A percentile compares a stretch with the other conserved stretches of the same genome.
Conservation (phyloP, 2,797 vertebrate species). For the Sternarchorhynchus goeldii region DNA sequence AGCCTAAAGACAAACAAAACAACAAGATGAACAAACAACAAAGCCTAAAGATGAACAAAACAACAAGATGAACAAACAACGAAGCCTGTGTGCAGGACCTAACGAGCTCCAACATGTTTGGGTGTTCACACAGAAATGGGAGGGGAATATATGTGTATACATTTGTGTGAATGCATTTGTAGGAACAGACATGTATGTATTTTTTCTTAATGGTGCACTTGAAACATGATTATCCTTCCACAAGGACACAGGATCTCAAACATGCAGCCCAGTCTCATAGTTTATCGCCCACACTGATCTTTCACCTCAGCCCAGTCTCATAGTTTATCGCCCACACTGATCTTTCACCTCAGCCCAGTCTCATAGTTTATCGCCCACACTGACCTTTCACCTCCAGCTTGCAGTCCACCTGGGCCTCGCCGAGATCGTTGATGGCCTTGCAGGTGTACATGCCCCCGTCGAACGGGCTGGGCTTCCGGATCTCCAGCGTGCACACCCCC, state of each 20-base stretch:
- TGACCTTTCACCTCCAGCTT: constrained; percentile 99
- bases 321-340: constrained; percentile 66
- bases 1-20: no score
- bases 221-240: background rate
- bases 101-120: no score
- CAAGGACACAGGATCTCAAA: background rate
- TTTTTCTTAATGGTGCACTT: no score
- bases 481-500: constrained; percentile 95
- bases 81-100: no score
- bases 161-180: no score
- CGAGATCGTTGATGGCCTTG: constrained; percentile 89
- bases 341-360: constrained; percentile 88
- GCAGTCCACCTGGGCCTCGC: constrained; percentile 92
- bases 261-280: background rate
- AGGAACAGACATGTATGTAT: no score
- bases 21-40: no score
- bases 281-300: constrained; percentile 78
- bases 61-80: no score
- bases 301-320: constrained; percentile 92
- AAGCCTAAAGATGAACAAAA: no score
- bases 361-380: constrained; percentile 49
- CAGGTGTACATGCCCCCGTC: constrained; percentile 92
- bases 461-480: constrained; percentile 94
- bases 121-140: no score
- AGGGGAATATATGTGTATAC: no score